These are phyloP conservation scores for Crotophaga sulcirostris DNA, from an alignment of 2,113 vertebrate species.

Conservation along the genomic window DNA sequence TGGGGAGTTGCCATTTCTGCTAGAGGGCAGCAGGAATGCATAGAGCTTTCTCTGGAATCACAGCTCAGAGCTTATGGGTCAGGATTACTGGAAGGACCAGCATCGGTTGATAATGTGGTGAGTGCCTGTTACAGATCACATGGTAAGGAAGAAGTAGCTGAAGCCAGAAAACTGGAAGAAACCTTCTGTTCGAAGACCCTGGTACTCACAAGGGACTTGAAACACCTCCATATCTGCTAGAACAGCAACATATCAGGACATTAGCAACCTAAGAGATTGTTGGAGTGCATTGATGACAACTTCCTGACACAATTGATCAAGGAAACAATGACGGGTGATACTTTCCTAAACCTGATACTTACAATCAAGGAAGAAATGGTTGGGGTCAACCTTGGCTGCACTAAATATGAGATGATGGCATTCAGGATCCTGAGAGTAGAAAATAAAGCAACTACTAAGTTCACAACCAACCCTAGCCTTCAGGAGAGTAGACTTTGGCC, in stretches of 20 bases:
- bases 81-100: neutral
- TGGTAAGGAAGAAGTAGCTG: neutral
- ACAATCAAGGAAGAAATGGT: neutral
- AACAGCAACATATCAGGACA: neutral
- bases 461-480: neutral
- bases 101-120: neutral
- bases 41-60: neutral
- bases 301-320: too few species aligned
- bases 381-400: neutral
- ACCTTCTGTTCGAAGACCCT: neutral
- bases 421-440: neutral
- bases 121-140: rapidly evolving
- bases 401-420: neutral
- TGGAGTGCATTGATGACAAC: neutral
- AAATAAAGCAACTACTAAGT: neutral
- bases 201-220: neutral
- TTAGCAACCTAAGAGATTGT: neutral
- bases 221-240: neutral
- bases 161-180: neutral
- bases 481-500: neutral
- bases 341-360: neutral
- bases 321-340: neutral
- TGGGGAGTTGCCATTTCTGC: neutral
- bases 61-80: neutral
- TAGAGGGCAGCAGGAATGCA: neutral